Evolutionary conservation across 2,888 invertebrate genomes (phyloP).

Genomic region (Nineta flava): DNA sequence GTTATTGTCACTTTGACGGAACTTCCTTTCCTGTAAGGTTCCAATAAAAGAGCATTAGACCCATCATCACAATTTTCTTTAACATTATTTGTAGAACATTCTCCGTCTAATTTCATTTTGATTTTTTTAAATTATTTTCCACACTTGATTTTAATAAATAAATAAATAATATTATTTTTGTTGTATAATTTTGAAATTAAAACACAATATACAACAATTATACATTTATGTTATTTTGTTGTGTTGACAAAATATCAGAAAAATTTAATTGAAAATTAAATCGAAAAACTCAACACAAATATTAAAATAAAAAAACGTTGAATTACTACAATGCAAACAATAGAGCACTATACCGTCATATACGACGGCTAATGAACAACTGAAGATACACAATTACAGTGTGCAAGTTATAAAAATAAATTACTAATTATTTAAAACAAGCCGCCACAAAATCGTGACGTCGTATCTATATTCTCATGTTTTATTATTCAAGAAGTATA

Average conservation of each 20-base stretch:
- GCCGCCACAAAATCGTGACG: too few relatives aligned
- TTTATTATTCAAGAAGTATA: too few relatives aligned
- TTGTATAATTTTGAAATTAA: neutral
- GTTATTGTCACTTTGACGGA: conserved; percentile 57
- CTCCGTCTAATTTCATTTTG: conserved; percentile 6
- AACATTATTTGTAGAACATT: conserved; percentile 1
- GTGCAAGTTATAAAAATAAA: too few relatives aligned
- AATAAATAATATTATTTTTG: neutral
- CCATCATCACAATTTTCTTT: conserved; percentile 21
- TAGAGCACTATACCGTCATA: neutral
- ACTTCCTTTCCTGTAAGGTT: conserved; percentile 44
- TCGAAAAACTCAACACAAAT: neutral
- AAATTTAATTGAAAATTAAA: neutral
- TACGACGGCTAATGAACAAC: conserved; percentile 6
- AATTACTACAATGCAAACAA: conserved; percentile 5
- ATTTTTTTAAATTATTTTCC: neutral
- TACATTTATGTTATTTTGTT: too few relatives aligned
- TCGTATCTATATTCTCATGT: too few relatives aligned
- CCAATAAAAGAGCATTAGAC: conserved; percentile 30
- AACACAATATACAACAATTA: neutral
- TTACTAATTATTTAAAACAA: too few relatives aligned
- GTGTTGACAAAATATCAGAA: too few relatives aligned
- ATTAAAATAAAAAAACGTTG: neutral
- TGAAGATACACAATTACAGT: neutral
- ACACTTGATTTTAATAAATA: neutral